Conservation (phyloP, 1,140 invertebrate genomes). For the Camponotus pennsylvanicus region DNA sequence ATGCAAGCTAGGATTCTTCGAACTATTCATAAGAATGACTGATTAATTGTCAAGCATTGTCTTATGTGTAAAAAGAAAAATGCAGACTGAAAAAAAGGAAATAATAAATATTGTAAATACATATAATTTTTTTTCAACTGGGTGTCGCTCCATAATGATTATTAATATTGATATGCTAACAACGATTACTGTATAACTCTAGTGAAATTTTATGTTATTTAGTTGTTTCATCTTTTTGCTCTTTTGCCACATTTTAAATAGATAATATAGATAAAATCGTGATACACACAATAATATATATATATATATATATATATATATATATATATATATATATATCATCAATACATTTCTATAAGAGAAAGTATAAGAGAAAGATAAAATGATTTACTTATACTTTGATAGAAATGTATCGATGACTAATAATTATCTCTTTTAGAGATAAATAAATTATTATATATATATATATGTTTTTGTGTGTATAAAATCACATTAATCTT, state of each 20-base stretch:
- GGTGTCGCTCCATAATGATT: slow-evolving; percentile 14
- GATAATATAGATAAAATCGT: background rate
- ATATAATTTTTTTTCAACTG: background rate
- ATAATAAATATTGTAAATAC: background rate
- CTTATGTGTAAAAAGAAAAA: background rate
- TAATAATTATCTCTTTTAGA: too few species aligned
- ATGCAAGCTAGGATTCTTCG: slow-evolving; percentile 15
- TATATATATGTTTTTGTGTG: background rate
- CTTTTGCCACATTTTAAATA: background rate
- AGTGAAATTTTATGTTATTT: too few species aligned
- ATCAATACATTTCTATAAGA: background rate
- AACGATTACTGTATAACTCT: background rate
- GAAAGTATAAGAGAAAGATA: too few species aligned
- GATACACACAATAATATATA: background rate
- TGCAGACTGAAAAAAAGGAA: background rate
- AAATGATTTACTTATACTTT: background rate
- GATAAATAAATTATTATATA: background rate
- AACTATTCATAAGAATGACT: background rate
- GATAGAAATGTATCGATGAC: too few species aligned
- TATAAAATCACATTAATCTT: background rate
- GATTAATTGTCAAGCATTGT: background rate
- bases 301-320: too few species aligned
- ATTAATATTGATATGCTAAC: background rate
- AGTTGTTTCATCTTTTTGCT: background rate
- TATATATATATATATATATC: background rate